Conservation (phyloP, 2,797 vertebrate species). For the Tragelaphus eurycerus region DNA sequence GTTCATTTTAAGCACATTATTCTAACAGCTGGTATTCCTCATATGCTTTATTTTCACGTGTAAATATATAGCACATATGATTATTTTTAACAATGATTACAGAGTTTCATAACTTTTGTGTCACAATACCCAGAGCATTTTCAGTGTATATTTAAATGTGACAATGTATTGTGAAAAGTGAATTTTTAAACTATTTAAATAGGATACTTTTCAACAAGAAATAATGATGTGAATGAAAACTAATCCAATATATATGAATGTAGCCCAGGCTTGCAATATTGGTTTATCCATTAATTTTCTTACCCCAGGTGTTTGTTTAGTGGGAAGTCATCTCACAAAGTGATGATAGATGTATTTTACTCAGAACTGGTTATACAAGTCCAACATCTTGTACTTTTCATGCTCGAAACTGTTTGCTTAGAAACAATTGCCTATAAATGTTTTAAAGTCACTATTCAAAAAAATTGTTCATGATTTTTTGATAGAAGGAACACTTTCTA, state of each 20-base stretch:
- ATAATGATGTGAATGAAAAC: slow-evolving; percentile 69
- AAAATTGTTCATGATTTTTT: slow-evolving; percentile 55
- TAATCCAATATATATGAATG: slow-evolving; percentile 81
- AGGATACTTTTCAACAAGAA: slow-evolving; percentile 74
- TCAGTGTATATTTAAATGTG: slow-evolving; percentile 47
- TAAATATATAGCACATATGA: background rate
- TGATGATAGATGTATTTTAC: slow-evolving; percentile 80
- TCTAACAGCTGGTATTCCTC: background rate
- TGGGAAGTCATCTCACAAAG: slow-evolving; percentile 70
- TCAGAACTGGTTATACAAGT: slow-evolving; percentile 70
- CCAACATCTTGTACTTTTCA: slow-evolving; percentile 57
- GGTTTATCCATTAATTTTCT: slow-evolving; percentile 76
- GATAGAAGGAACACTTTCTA: slow-evolving; percentile 55
- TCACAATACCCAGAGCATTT: slow-evolving; percentile 37
- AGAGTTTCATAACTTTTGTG: slow-evolving; percentile 14
- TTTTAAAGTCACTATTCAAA: slow-evolving; percentile 67
- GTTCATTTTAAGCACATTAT: slow-evolving; percentile 27
- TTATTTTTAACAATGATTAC: background rate
- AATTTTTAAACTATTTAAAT: slow-evolving; percentile 62
- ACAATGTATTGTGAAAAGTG: slow-evolving; percentile 43
- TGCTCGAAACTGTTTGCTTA: slow-evolving; percentile 68
- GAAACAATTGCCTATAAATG: slow-evolving; percentile 57
- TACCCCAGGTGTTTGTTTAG: slow-evolving; percentile 82
- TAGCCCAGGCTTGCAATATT: slow-evolving; percentile 75
- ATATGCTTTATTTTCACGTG: slow-evolving; percentile 2